A percentile compares a stretch with the other conserved stretches of the same genome.
Evolutionary conservation across 2,113 vertebrate species (phyloP).

Genomic region (Pitta sordida): DNA sequence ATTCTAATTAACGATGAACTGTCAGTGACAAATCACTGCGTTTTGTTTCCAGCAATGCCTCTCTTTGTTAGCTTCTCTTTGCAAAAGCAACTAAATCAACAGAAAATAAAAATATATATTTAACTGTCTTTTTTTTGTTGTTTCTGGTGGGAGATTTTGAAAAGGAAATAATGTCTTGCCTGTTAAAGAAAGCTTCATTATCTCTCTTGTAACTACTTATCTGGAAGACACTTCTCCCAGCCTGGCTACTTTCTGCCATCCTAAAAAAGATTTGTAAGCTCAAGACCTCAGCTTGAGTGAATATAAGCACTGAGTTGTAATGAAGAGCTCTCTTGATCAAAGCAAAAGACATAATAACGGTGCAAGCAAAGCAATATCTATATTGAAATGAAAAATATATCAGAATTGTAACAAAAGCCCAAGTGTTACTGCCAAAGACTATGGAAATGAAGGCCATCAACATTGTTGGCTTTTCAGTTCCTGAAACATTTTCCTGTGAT

Average conservation of each 20-base stretch:
- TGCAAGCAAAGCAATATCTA: not conserved
- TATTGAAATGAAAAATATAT: not conserved
- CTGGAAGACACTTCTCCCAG: not conserved
- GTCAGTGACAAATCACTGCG: conserved; percentile 2
- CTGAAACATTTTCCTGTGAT: not conserved
- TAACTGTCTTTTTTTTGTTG: not conserved
- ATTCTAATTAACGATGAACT: not conserved
- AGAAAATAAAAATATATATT: not conserved
- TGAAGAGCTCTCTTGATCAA: not conserved
- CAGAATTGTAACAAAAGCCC: not conserved
- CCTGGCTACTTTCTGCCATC: not conserved
- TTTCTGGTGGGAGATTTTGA: not conserved
- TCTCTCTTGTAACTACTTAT: not conserved
- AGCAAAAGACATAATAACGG: not conserved
- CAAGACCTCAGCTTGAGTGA: not conserved
- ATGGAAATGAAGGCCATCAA: not conserved
- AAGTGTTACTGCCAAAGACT: not conserved
- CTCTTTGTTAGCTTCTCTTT: not conserved
- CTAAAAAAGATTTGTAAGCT: not conserved
- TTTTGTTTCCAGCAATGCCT: conserved; percentile 25
- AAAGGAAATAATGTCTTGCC: not conserved
- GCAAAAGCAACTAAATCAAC: not conserved
- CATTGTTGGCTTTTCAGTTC: not conserved
- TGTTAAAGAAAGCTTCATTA: not conserved
- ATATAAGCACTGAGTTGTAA: not conserved